Conservation (phyloP, 2,888 invertebrate genomes). For the Himalopsyche kuldschensis region DNA sequence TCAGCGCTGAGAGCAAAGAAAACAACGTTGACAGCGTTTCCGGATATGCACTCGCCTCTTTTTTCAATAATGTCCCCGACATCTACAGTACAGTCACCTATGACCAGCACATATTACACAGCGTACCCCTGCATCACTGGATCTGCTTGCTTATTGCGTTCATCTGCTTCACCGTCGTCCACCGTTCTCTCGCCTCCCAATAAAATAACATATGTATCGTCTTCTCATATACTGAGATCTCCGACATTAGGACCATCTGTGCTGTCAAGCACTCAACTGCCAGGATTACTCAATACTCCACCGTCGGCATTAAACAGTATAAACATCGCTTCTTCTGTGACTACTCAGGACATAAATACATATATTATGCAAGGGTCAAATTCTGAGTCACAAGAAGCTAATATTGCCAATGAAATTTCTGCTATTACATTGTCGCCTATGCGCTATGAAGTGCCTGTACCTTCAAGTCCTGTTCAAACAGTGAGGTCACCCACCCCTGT, state of each 20-base stretch:
- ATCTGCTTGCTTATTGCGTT: background rate
- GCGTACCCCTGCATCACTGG: background rate
- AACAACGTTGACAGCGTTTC: background rate
- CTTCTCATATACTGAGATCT: background rate
- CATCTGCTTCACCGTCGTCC: background rate
- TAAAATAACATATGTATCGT: background rate
- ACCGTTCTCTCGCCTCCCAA: background rate
- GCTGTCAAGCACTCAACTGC: background rate
- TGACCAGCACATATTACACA: background rate
- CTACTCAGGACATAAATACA: too few species aligned
- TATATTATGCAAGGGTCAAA: background rate
- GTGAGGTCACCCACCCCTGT: background rate
- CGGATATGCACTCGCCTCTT: constrained; percentile 2
- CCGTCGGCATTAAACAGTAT: background rate
- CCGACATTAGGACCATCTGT: background rate
- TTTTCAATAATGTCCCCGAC: constrained; percentile 9
- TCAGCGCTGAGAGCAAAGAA: background rate
- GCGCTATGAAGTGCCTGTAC: background rate
- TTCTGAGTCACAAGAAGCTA: background rate
- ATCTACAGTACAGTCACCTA: constrained; percentile 11
- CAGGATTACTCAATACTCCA: background rate
- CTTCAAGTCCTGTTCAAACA: background rate
- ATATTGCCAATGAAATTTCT: background rate
- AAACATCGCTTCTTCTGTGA: background rate
- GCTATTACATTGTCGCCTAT: background rate